phyloP scores from a whole-genome alignment of 2,113 vertebrate genomes.

The Tupaia chinensis region DNA sequence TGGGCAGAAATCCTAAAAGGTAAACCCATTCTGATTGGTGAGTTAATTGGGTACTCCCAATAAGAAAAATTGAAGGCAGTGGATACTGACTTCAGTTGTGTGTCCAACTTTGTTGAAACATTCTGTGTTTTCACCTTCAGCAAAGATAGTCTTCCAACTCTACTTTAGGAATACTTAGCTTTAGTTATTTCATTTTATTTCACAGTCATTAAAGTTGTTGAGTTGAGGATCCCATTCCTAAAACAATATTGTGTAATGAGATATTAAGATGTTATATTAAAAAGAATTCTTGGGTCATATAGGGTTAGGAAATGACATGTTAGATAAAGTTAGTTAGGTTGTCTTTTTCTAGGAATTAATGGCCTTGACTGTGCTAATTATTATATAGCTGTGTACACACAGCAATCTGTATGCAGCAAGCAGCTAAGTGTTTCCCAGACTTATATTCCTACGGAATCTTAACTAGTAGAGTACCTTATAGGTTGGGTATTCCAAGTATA shows the following conservation, averaged over 20 bases:
- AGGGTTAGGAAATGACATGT: neutral
- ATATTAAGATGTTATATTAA: neutral
- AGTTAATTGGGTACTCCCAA: too few relatives aligned
- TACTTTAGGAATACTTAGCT: too few relatives aligned
- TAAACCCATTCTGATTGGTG: too few relatives aligned
- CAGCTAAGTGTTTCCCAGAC: neutral
- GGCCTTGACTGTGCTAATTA: neutral
- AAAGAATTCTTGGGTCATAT: neutral
- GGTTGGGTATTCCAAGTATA: neutral
- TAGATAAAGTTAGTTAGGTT: neutral
- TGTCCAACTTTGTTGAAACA: too few relatives aligned
- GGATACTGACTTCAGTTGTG: too few relatives aligned
- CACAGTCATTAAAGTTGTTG: neutral
- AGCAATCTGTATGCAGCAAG: neutral
- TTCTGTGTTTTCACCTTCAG: too few relatives aligned
- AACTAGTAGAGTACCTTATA: neutral
- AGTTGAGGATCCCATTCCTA: neutral
- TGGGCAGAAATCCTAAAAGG: too few relatives aligned
- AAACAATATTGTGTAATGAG: neutral
- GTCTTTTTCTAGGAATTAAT: neutral
- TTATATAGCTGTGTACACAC: neutral
- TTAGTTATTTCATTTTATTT: too few relatives aligned
- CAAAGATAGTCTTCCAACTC: too few relatives aligned
- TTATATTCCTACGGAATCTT: neutral
- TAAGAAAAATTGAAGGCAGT: too few relatives aligned